Base-by-base conservation (phyloP, 2,888 invertebrate species). In the Folsomia candida region DNA sequence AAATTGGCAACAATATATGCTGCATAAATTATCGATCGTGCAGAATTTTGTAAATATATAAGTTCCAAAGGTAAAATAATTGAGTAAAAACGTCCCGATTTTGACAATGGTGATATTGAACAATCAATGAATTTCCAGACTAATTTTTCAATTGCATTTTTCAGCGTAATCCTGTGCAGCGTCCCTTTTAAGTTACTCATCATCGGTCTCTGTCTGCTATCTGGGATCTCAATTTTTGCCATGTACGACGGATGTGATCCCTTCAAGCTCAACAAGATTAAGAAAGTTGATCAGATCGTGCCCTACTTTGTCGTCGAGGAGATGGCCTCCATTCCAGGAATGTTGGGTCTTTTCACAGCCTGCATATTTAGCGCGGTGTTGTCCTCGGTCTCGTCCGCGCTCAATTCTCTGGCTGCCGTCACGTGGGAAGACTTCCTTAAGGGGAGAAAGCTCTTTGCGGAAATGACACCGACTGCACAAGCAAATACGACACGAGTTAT, bases 301-400 rank as follows among this genome's bases (percentile, higher is more conserved):
- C 93, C 96, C 0, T 92, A 92, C 82, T 96, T 92, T 82, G 92
- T 96, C 1, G 91, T 94, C 84, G 93, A 96, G 82, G 90, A 91
- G 81, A 88, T 94, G 81, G 86, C 87, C 1, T 89, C 90, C 81
- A 82, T 94, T 54, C 93, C 93, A 0, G 95, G 96, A 1, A 88
- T 96, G 82, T 86, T 95, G 66, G 79, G 79, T 22, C 51, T 79
- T 1, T 79, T 79, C 80, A 89, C 95, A 86, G 94, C 94, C 2
- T 92, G 92, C 71, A 85, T 97, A 11, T 95, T 96, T 83, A 95
- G 95, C 84, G 94, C 95, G 0, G 94, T 94, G 25, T 86, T 18
- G 22, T 96, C 96, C 80, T 96, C 97, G 6, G 93, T 97, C 9
- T 96, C 96, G 0, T 92, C 95, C 18, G 95, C 95, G 0, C 83